Base-by-base conservation (phyloP, 2,888 invertebrate genomes). In the Pecten maximus region DNA sequence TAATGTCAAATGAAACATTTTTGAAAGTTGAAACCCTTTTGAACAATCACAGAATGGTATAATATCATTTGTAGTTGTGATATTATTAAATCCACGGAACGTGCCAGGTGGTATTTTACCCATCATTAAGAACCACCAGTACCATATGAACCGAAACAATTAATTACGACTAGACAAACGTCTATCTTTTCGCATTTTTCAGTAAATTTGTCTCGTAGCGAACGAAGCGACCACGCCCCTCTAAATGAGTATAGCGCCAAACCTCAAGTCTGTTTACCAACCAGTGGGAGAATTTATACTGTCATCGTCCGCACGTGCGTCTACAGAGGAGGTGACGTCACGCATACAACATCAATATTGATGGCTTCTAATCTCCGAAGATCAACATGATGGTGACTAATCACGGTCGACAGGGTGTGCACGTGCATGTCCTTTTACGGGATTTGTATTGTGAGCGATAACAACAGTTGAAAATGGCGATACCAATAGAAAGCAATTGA, bases 401-500 rank as follows among this genome's bases (percentile, higher is more conserved):
- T 74, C 35, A 10, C 35, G 35, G 10, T 74, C 35, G 35, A 28
- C 12, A 74, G 74, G 74, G 74, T 3, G 28, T 35, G 74, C 74
- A 74, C 74, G 74, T 35, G 74, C 74, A 74, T 6, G 35, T 74
- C 74, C 74, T 74, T 74, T 74, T 74, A 74, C 74, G 74, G 28
- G 19, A 15, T 8, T 74, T 74, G 28, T 74, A 74, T 28, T 74
- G 74, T 74, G 35, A 23, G 28, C 74, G 28, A 74, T 74, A 74
- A 74, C 74, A 74, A 74, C 74, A 74, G 74, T 74, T 74, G 28
- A 74, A 44, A 74, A 74, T 74, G 35, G 35, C 74, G 74, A 74
- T 74, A 35, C 74, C n/a, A 60, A 16, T n/a, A 60, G 60, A 28
- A 35, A 74, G 12, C 74, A 44, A 44, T 44, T 44, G 44, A 12